Evolutionary conservation across 2,888 invertebrate species (phyloP), one percentile per base, ranked within the genome.

Genomic region (Octodonta nipae): DNA sequence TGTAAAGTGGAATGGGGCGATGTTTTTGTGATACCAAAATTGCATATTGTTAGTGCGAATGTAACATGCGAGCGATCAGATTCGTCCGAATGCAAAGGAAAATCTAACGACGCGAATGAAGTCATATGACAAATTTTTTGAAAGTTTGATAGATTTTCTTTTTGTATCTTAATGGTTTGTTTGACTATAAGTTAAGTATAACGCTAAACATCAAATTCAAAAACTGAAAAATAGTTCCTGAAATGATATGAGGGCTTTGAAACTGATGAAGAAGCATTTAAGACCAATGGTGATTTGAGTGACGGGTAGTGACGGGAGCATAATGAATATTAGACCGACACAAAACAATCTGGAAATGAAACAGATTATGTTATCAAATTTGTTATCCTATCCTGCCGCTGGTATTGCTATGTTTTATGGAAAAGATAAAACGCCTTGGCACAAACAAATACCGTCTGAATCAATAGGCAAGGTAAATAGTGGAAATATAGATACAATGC

Each of bases 101-200:
- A 20, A 20, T 20, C 20, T 20, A 20, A 20, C 20, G 6, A 20
- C 20, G 20, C 20, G 20, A 20, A n/a, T 20, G 20, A 20, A 7
- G n/a, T 6, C 20, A n/a, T 20, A n/a, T 20, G 20, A 7, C n/a
- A n/a, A 20, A 20, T 20, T n/a, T 20, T 20, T 20, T 20, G 20
- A 20, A n/a, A 20, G 20, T 7, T 20, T n/a, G n/a, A n/a, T n/a
- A n/a, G n/a, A n/a, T n/a, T n/a, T n/a, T n/a, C n/a, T n/a, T n/a
- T n/a, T n/a, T n/a, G n/a, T n/a, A n/a, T n/a, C n/a, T n/a, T n/a
- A n/a, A n/a, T n/a, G n/a, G n/a, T n/a, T n/a, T n/a, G n/a, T n/a
- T n/a, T n/a, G n/a, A n/a, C n/a, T n/a, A n/a, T n/a, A n/a, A n/a
- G n/a, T n/a, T n/a, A n/a, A n/a, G 20, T n/a, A 20, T 20, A 20